A percentile compares a stretch with the other conserved stretches of the same genome.
These are phyloP conservation scores for Sinonovacula constricta DNA, from an alignment of 1,140 invertebrate species.

Conservation along the genomic window DNA sequence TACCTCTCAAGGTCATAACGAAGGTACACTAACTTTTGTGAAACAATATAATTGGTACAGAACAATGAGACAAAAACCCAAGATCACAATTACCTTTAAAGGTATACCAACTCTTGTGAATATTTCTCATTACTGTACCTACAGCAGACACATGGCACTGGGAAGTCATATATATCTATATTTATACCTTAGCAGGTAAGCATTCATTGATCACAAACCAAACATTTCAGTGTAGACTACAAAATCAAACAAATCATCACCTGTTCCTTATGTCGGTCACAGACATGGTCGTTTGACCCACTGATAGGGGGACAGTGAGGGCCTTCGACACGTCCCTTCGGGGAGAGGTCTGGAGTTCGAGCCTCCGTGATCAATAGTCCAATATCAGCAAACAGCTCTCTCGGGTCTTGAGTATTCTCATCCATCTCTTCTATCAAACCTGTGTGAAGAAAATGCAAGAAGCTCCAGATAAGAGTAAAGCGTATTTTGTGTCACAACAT, in stretches of 20 bases:
- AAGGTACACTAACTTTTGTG: too few species aligned
- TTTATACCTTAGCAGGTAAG: too few species aligned
- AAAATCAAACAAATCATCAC: constrained; percentile 76
- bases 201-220: too few species aligned
- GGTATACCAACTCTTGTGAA: too few species aligned
- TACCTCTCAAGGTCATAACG: too few species aligned
- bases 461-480: not conserved
- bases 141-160: not conserved
- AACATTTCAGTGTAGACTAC: not conserved
- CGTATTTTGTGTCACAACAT: too few species aligned
- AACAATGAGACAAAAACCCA: too few species aligned
- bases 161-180: too few species aligned
- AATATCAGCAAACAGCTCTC: constrained; percentile 81
- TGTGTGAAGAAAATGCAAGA: not conserved
- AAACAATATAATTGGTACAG: too few species aligned
- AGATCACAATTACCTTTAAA: too few species aligned
- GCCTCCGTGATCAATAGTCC: constrained; percentile 85
- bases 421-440: constrained; percentile 69
- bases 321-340: constrained; percentile 85
- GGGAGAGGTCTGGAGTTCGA: constrained; percentile 81
- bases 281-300: constrained; percentile 78
- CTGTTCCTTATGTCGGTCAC: constrained; percentile 75
- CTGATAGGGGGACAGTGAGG: constrained; percentile 83
- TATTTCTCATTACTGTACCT: too few species aligned
- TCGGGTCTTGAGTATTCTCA: constrained; percentile 79